Evolutionary conservation across 2,797 vertebrate species (phyloP), one percentile per base, ranked within the genome.

Genomic region (Anguilla megastoma): DNA sequence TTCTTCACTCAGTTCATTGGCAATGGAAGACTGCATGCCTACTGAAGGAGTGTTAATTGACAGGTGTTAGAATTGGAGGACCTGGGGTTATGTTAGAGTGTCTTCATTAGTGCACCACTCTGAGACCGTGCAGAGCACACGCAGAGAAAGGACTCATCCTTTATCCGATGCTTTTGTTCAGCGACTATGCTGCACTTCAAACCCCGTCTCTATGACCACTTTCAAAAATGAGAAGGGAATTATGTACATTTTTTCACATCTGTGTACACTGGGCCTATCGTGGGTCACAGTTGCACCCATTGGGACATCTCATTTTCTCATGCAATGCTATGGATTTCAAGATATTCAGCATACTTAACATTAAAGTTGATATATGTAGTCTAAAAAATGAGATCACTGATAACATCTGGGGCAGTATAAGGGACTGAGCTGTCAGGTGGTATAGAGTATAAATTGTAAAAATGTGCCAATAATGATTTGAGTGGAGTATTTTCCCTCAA

Each of bases 41-140:
- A 69, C 24, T 63, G 58, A 93, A 85, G 91, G 93, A 94, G 95
- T 94, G 96, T 94, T 97, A 97, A 97, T 97, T 97, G 95, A 95
- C 95, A 96, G 96, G 96, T 96, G 95, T 92, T 94, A 94, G 93
- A 93, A 95, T 95, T 95, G 89, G 87, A 92, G 92, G 93, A 94
- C 92, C 94, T 90, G 54, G 56, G 90, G 91, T 96, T 96, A 95
- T 96, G 94, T 95, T 95, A 94, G 93, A 95, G 89, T 91, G 92
- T 96, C 93, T 95, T 96, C 94, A 97, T 97, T 97, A 96, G 92
- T 94, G 93, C 94, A 88, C 91, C 92, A 94, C 94, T 94, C 92
- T 69, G 85, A 89, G 90, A 90, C 87, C 71, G 41, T 71, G 93
- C 90, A 91, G 94, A 74, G 90, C 85, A 89, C 93, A 92, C 88